phyloP scores from a whole-genome alignment of 2,113 vertebrate species.

The Andinoacara biseriatus region DNA sequence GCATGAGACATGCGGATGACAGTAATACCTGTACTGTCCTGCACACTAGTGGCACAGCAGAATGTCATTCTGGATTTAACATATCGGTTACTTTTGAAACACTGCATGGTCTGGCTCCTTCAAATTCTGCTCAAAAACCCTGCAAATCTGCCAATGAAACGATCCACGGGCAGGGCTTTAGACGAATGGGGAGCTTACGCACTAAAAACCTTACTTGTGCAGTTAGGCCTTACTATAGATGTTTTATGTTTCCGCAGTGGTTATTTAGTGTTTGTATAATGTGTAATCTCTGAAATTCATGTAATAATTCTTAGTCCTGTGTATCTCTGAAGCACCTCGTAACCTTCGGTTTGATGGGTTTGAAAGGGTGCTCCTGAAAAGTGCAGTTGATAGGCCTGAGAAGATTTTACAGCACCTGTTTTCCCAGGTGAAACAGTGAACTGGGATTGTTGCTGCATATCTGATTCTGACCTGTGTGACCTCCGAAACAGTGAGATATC shows the following conservation, averaged over 20 bases:
- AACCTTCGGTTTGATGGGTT: background rate
- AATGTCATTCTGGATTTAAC: background rate
- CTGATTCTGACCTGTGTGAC: background rate
- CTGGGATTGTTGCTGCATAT: background rate
- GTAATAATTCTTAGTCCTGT: no score
- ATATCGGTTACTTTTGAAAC: background rate
- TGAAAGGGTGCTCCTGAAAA: background rate
- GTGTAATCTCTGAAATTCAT: no score
- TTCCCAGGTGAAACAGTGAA: background rate
- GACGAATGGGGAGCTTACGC: background rate
- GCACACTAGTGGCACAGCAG: background rate
- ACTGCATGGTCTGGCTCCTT: background rate
- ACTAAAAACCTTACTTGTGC: background rate
- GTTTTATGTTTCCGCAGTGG: background rate
- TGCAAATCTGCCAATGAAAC: background rate
- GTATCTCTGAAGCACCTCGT: background rate
- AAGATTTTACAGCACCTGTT: background rate
- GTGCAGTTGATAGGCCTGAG: background rate
- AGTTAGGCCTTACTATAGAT: background rate
- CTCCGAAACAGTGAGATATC: background rate
- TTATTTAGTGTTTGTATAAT: no score
- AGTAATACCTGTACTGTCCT: background rate
- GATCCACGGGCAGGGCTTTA: background rate
- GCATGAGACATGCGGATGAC: background rate
- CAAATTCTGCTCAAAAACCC: background rate